phyloP scores from a whole-genome alignment of 92 coral and sea anemone genomes.

The Heteractis magnifica region DNA sequence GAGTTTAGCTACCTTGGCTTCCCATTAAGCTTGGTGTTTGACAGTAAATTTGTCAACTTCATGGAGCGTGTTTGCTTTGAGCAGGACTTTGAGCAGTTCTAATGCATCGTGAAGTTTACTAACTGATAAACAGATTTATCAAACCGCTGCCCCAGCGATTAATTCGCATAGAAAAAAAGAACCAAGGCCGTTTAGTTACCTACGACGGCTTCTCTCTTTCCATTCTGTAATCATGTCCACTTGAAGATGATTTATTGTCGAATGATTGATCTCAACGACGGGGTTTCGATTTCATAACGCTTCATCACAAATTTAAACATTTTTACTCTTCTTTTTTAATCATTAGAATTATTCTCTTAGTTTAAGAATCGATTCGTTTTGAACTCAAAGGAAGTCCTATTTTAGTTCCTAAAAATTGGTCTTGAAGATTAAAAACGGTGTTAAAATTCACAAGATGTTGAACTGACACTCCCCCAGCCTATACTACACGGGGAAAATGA shows the following conservation, averaged over 20 bases:
- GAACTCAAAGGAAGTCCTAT: neutral
- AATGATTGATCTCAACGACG: neutral
- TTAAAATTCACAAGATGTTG: neutral
- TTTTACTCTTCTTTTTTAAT: neutral
- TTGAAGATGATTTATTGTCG: neutral
- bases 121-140: conserved; percentile 9
- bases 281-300: neutral
- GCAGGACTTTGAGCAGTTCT: neutral
- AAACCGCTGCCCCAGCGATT: neutral
- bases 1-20: neutral
- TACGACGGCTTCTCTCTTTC: neutral
- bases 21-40: conserved; percentile 9
- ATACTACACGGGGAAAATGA: neutral
- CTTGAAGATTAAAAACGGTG: neutral
- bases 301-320: neutral
- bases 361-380: neutral
- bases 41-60: conserved; percentile 23
- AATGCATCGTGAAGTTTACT: conserved; percentile 24
- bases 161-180: neutral
- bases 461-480: neutral
- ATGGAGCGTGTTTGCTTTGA: conserved; percentile 13
- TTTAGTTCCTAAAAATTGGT: neutral
- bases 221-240: neutral
- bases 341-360: neutral
- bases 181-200: neutral